Percentiles rank a stretch among this genome's conserved stretches.
Evolutionary conservation across 2,797 vertebrate genomes (phyloP).

Genomic region (Poecilia velifera): DNA sequence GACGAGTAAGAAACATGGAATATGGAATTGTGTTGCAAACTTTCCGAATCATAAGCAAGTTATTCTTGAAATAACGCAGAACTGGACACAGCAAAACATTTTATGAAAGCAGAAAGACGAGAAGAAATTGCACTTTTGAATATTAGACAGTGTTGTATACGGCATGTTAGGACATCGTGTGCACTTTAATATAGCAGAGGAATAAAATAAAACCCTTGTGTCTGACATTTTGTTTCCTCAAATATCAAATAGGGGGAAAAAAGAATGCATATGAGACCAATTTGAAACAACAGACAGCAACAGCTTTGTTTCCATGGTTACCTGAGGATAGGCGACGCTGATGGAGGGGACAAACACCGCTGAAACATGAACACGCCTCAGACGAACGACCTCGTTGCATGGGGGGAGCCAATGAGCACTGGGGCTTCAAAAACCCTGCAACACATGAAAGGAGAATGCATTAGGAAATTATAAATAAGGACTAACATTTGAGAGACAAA

Average conservation of each 20-base stretch:
- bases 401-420: slow-evolving; percentile 84
- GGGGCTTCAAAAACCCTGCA: slow-evolving; percentile 86
- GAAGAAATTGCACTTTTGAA: slow-evolving; percentile 7
- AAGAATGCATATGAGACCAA: not conserved
- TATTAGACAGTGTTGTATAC: slow-evolving; percentile 7
- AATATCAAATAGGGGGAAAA: not conserved
- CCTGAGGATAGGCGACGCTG: slow-evolving; percentile 84
- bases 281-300: not conserved
- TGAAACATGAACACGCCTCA: slow-evolving; percentile 84
- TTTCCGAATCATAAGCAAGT: not conserved
- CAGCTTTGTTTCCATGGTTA: slow-evolving; percentile 47
- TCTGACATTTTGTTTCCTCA: slow-evolving; percentile 7
- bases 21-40: not conserved
- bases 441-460: slow-evolving; percentile 20
- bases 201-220: not conserved
- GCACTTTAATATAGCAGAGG: slow-evolving; percentile 3
- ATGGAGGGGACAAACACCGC: slow-evolving; percentile 83
- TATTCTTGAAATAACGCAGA: not conserved
- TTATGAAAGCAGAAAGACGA: slow-evolving; percentile 17
- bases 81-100: not conserved
- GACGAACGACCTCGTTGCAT: slow-evolving; percentile 80
- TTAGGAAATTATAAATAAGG: slow-evolving; percentile 1
- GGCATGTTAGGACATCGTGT: slow-evolving; percentile 18
- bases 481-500: not conserved
- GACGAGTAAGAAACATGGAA: not conserved